phyloP scores from a whole-genome alignment of 2,888 invertebrate species.

The Drosophila cyrtoloma region DNA sequence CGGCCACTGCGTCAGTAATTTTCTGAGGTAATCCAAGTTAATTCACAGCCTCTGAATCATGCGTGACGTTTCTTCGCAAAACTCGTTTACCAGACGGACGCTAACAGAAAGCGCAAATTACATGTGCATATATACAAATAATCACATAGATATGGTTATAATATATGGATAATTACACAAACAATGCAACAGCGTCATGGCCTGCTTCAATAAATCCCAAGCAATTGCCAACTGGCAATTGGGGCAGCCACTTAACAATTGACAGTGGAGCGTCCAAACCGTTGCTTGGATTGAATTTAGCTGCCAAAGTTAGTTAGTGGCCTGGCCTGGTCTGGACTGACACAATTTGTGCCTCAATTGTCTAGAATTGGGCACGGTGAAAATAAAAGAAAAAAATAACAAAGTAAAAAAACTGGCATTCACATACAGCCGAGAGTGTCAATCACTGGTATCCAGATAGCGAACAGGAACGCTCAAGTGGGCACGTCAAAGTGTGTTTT shows the following conservation, averaged over 20 bases:
- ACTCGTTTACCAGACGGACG: conserved; percentile 43
- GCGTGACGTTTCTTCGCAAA: conserved; percentile 56
- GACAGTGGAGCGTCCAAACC: conserved; percentile 54
- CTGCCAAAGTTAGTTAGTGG: conserved; percentile 54
- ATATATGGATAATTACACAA: conserved; percentile 53
- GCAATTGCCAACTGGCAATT: conserved; percentile 47
- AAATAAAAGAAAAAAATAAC: conserved; percentile 28
- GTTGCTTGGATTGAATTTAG: conserved; percentile 55
- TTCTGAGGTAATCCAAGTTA: conserved; percentile 50
- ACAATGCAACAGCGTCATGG: conserved; percentile 60
- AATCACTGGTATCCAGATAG: conserved; percentile 37
- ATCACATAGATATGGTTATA: conserved; percentile 17
- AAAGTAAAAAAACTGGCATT: conserved; percentile 5
- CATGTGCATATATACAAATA: conserved; percentile 23
- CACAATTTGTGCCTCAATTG: conserved; percentile 55
- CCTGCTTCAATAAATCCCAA: conserved; percentile 70
- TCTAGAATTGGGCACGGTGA: conserved; percentile 59
- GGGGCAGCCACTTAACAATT: conserved; percentile 52
- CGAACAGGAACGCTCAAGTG: conserved; percentile 32
- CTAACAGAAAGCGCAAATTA: conserved; percentile 43
- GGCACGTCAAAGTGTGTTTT: conserved; percentile 24
- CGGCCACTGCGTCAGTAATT: conserved; percentile 15
- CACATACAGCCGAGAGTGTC: conserved; percentile 40
- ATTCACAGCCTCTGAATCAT: conserved; percentile 49
- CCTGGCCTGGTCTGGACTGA: conserved; percentile 17